A percentile compares a stretch with the other conserved stretches of the same genome.
Evolutionary conservation across 1,140 invertebrate genomes (phyloP).

Genomic region (Lucilia sericata): DNA sequence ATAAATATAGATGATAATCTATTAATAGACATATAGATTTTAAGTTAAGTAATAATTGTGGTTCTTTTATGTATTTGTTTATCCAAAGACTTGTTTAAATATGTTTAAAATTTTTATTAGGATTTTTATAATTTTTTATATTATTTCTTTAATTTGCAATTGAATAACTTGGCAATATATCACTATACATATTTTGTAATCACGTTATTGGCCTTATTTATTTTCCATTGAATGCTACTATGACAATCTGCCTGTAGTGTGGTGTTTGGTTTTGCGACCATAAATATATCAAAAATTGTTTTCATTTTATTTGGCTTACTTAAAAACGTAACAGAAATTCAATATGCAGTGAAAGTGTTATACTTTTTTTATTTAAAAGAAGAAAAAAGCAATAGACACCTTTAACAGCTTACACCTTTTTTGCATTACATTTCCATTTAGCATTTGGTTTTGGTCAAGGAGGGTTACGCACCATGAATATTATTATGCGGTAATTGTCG

Average conservation of each 20-base stretch:
- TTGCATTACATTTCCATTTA: constrained; percentile 11
- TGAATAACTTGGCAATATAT: not conserved
- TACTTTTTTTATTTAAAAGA: too few relatives aligned
- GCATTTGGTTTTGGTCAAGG: not conserved
- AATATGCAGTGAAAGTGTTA: constrained; percentile 7
- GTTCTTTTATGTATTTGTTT: not conserved
- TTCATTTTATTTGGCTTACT: not conserved
- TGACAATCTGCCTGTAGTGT: not conserved
- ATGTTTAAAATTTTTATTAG: not conserved
- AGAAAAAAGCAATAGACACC: not conserved
- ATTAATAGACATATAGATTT: not conserved
- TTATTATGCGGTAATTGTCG: not conserved
- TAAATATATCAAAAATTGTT: constrained; percentile 1
- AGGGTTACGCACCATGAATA: constrained; percentile 14
- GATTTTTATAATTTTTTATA: not conserved
- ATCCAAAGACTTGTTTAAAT: not conserved
- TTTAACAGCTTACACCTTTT: not conserved
- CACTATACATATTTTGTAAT: constrained; percentile 8
- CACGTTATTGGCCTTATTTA: constrained; percentile 18
- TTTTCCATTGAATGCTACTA: too few relatives aligned
- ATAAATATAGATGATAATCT: too few relatives aligned
- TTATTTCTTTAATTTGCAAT: not conserved
- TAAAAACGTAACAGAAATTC: not conserved
- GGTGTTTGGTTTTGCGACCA: not conserved
- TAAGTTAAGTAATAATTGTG: not conserved